A percentile compares a stretch with the other conserved stretches of the same genome.
These are phyloP conservation scores for Hydrolagus colliei DNA, from an alignment of 2,797 vertebrate genomes.

Conservation along the genomic window DNA sequence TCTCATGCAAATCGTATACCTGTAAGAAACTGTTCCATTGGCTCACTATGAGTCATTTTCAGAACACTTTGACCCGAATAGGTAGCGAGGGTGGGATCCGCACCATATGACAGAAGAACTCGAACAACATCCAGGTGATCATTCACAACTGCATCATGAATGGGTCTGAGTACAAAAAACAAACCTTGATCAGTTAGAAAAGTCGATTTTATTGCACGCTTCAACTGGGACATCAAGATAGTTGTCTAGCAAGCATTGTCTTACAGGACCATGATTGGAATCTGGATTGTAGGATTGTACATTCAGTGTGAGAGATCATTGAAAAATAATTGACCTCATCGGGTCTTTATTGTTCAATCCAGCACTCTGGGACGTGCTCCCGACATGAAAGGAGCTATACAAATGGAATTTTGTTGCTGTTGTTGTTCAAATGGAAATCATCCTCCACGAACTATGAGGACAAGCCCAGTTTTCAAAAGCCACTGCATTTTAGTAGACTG, in stretches of 20 bases:
- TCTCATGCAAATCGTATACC: conserved; percentile 55
- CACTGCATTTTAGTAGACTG: too few species aligned
- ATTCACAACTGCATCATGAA: conserved; percentile 90
- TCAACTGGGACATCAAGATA: background rate
- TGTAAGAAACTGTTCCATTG: conserved; percentile 87
- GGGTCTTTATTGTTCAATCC: too few species aligned
- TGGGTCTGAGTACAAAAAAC: conserved; percentile 61
- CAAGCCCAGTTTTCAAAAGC: too few species aligned
- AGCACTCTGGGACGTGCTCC: too few species aligned
- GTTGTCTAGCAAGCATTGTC: too few species aligned
- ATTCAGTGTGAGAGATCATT: background rate
- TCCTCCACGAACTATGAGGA: background rate
- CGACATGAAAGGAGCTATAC: too few species aligned
- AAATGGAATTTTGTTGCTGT: too few species aligned
- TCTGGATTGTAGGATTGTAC: too few species aligned
- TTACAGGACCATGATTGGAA: too few species aligned
- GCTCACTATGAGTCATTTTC: conserved; percentile 83
- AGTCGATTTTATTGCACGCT: background rate
- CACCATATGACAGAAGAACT: conserved; percentile 89
- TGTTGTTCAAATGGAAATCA: background rate
- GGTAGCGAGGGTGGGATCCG: conserved; percentile 90
- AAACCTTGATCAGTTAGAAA: background rate
- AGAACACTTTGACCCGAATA: conserved; percentile 93
- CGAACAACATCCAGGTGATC: conserved; percentile 91
- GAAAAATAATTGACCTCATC: background rate